A percentile compares a stretch with the other conserved stretches of the same genome.
Evolutionary conservation across 2,797 vertebrate species (phyloP).

Genomic region (Neopelma chrysocephalum): DNA sequence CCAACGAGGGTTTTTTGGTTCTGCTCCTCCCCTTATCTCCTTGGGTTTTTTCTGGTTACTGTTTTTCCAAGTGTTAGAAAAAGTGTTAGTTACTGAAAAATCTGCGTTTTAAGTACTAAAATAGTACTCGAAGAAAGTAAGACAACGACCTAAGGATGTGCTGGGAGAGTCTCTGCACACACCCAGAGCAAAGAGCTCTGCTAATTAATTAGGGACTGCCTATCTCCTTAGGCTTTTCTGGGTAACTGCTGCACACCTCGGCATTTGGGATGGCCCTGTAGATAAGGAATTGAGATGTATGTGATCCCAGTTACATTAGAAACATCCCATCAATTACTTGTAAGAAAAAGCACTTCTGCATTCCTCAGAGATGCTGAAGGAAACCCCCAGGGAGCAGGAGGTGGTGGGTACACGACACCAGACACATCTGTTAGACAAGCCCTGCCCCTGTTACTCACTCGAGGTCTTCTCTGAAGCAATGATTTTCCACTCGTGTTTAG

Average conservation of each 20-base stretch:
- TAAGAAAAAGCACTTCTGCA: background rate
- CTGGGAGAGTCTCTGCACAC: fast-evolving
- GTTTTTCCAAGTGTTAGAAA: background rate
- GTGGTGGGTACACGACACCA: background rate
- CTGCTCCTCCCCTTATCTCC: background rate
- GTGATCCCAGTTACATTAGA: background rate
- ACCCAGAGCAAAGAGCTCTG: background rate
- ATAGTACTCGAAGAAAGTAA: fast-evolving
- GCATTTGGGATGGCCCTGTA: background rate
- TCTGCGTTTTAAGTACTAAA: fast-evolving
- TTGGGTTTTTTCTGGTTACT: background rate
- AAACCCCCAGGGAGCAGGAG: background rate
- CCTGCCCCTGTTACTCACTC: constrained; percentile 81
- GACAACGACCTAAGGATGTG: background rate
- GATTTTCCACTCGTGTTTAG: constrained; percentile 98
- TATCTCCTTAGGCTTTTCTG: background rate
- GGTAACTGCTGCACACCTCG: background rate
- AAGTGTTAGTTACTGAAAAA: background rate
- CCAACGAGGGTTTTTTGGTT: background rate
- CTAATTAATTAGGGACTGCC: background rate
- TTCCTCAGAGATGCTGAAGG: background rate
- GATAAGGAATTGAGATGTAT: background rate
- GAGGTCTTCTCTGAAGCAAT: constrained; percentile 97
- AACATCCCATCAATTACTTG: background rate
- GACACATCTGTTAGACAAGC: background rate